Evolutionary conservation across 2,113 vertebrate species (phyloP), one percentile per base, ranked within the genome.

Genomic region (Connochaetes taurinus): DNA sequence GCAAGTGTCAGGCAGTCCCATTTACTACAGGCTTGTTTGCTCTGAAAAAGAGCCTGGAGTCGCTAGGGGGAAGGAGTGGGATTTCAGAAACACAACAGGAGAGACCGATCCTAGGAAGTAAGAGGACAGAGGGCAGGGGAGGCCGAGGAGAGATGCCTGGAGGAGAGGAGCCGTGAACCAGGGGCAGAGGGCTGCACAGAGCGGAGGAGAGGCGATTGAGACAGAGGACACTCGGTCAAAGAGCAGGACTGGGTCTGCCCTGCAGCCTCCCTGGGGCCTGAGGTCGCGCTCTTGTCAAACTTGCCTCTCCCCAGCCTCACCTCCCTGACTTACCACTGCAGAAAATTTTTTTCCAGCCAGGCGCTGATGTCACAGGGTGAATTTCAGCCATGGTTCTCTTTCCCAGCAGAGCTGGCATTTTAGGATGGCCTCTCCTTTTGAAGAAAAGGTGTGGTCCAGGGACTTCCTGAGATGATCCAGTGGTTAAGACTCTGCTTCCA

Each of bases 51-150:
- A 7, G 43, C 2, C 0, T 53, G 50, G 1, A 15, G 2, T 11
- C 2, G 1, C 17, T 0, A 14, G 4, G 12, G 17, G 6, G 0
- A 21, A 53, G 27, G n/a, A 45, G 45, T 36, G 40, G 8, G 36
- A 29, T 74, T 55, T 96, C 55, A 33, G 6, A 55, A 33, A 83
- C 23, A 29, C 53, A 53, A 16, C 53, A 53, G 81, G 40, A 71
- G 8, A 55, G 33, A 29, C 7, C 2, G 31, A 25, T n/a, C 85
- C 43, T 4, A 8, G 67, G 12, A 47, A 90, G 12, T 15, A 23
- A n/a, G 90, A 47, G 25, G 53, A 55, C 12, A 40, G 23, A 2
- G 0, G 10, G 25, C 23, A 60, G 25, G 29, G 21, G 50, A 27
- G 78, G 13, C 3, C 31, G 5, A 13, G 19, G 15, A 93, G 43